phyloP scores from a whole-genome alignment of 2,888 invertebrate genomes.

The Pollenia griseotomentosa region DNA sequence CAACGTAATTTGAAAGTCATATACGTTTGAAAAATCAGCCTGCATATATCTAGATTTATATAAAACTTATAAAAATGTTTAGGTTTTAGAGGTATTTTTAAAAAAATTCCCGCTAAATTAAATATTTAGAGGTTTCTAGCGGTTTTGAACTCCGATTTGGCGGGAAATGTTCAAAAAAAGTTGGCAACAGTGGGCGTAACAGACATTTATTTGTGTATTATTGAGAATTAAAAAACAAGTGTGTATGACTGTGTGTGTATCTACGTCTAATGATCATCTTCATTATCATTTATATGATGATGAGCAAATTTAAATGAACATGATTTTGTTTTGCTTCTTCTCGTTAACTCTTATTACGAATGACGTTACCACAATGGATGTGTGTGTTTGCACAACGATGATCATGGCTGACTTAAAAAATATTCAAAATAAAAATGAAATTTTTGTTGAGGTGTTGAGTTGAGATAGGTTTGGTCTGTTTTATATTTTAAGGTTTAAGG shows the following conservation, averaged over 20 bases:
- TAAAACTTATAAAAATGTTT: no score
- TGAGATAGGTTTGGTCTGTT: constrained; percentile 62
- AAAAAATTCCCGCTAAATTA: no score
- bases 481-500: constrained; percentile 64
- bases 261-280: constrained; percentile 33
- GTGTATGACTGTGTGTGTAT: not conserved
- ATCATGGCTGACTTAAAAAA: constrained; percentile 15
- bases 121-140: no score
- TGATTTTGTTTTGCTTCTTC: not conserved
- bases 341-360: constrained; percentile 24
- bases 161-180: no score
- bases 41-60: no score
- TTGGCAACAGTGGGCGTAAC: no score
- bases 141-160: no score
- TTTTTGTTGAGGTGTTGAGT: constrained; percentile 65
- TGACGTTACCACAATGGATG: constrained; percentile 48
- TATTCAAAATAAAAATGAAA: constrained; percentile 31
- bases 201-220: constrained; percentile 39
- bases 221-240: constrained; percentile 43
- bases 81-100: no score
- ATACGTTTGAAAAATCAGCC: no score
- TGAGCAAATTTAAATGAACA: constrained; percentile 38
- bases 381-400: constrained; percentile 27
- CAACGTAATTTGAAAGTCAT: no score
- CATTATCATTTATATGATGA: constrained; percentile 53